Percentiles rank a stretch among this genome's conserved stretches.
Conservation (phyloP, 2,888 invertebrate genomes). For the Cryptus viduatorius region DNA sequence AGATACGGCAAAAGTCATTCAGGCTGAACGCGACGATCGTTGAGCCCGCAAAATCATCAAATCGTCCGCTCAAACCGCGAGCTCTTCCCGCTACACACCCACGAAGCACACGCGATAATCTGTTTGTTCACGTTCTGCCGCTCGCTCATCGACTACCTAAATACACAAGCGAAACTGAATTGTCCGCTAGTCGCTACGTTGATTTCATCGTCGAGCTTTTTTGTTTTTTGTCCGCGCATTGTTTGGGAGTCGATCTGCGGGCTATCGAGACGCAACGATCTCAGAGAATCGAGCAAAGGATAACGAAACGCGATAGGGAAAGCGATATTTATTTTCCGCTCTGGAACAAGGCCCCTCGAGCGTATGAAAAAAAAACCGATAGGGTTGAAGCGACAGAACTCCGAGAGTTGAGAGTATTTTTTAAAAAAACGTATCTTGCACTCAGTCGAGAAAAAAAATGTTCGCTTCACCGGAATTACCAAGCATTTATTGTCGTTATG, state of each 20-base stretch:
- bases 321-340: too few species aligned
- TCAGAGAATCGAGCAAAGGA: neutral
- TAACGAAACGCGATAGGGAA: neutral
- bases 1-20: slow-evolving; percentile 26
- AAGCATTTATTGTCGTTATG: neutral
- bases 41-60: slow-evolving; percentile 64
- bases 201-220: slow-evolving; percentile 38
- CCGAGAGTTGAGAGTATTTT: neutral
- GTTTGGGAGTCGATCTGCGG: slow-evolving; percentile 3
- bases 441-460: neutral
- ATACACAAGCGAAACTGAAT: slow-evolving; percentile 48
- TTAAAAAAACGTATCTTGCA: neutral
- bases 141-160: slow-evolving; percentile 39
- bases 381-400: neutral
- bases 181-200: slow-evolving; percentile 27
- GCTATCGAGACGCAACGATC: neutral
- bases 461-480: neutral
- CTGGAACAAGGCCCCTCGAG: too few species aligned
- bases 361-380: neutral
- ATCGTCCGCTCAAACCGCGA: slow-evolving; percentile 55
- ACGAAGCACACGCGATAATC: slow-evolving; percentile 21
- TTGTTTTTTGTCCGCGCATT: slow-evolving; percentile 17
- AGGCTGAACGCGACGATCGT: slow-evolving; percentile 54
- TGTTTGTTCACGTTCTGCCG: slow-evolving; percentile 13
- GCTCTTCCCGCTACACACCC: neutral